Evolutionary conservation across 2,113 vertebrate species (phyloP).

Genomic region (Microcebus griseorufus): DNA sequence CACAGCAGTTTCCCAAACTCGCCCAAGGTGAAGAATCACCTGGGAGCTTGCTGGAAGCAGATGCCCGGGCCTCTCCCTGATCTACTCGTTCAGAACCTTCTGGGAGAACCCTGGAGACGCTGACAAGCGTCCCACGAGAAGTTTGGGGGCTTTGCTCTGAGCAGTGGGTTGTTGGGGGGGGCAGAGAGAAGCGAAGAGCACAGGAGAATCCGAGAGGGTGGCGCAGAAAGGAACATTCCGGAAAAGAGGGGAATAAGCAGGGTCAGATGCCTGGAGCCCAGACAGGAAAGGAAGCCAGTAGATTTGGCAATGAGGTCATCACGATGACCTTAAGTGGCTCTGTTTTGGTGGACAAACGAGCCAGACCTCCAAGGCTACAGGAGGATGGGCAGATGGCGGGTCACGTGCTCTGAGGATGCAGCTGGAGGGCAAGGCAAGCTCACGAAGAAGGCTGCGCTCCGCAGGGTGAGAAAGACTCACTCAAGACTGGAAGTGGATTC

Average conservation of each 20-base stretch:
- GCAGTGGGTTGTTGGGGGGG: neutral
- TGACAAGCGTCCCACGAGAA: neutral
- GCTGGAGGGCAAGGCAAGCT: neutral
- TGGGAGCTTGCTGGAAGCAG: neutral
- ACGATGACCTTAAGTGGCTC: neutral
- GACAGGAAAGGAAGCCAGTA: slow-evolving; percentile 32
- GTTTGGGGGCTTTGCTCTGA: too few species aligned
- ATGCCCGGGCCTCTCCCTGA: neutral
- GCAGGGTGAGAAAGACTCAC: neutral
- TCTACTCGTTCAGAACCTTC: neutral
- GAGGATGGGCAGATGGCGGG: neutral
- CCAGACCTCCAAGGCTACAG: neutral
- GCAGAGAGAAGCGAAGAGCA: neutral
- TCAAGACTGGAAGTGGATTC: neutral
- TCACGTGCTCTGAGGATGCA: neutral
- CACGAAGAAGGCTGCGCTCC: neutral
- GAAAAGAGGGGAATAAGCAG: neutral
- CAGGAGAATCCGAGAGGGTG: neutral
- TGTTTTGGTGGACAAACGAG: neutral
- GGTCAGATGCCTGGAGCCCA: neutral
- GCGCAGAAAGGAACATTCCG: neutral
- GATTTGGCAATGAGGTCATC: slow-evolving; percentile 40
- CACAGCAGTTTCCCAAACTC: neutral
- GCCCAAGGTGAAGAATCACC: neutral
- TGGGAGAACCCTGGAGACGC: neutral